These are phyloP conservation scores for Drosophila stalkeri DNA, from an alignment of 2,888 invertebrate genomes.

Conservation along the genomic window DNA sequence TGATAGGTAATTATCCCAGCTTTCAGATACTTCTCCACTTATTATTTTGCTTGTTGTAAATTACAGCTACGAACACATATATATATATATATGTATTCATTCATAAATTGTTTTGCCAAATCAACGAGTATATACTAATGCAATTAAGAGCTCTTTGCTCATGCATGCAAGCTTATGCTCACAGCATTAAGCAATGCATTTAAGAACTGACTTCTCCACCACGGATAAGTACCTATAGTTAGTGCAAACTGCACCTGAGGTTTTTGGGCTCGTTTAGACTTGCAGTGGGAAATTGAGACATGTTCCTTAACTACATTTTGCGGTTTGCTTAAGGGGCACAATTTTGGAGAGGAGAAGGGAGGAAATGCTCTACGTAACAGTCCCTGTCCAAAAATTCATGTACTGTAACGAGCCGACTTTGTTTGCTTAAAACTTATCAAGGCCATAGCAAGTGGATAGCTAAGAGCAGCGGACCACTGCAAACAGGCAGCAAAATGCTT, in stretches of 20 bases:
- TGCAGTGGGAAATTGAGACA: constrained; percentile 68
- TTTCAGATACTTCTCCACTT: neutral
- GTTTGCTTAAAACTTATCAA: constrained; percentile 77
- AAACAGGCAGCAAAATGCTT: constrained; percentile 56
- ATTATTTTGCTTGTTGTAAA: no score
- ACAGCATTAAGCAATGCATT: constrained; percentile 2
- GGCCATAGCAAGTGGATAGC: constrained; percentile 53
- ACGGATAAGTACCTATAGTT: constrained; percentile 17
- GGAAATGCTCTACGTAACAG: constrained; percentile 5
- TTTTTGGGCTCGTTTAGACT: constrained; percentile 26
- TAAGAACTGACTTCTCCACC: constrained; percentile 15
- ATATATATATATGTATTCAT: no score
- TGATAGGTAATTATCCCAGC: neutral
- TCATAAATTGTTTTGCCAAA: no score
- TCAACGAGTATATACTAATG: neutral
- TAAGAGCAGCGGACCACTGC: constrained; percentile 31
- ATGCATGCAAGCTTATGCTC: neutral
- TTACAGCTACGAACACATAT: no score
- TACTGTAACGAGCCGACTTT: constrained; percentile 65
- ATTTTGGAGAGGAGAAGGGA: neutral
- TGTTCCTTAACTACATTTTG: constrained; percentile 74
- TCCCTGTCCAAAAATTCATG: constrained; percentile 50
- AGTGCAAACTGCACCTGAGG: constrained; percentile 21
- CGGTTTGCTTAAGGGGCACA: constrained; percentile 49
- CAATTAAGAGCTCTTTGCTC: neutral